Evolutionary conservation across 2,888 invertebrate species (phyloP), one percentile per base, ranked within the genome.

Genomic region (Agapetus fuscipes): DNA sequence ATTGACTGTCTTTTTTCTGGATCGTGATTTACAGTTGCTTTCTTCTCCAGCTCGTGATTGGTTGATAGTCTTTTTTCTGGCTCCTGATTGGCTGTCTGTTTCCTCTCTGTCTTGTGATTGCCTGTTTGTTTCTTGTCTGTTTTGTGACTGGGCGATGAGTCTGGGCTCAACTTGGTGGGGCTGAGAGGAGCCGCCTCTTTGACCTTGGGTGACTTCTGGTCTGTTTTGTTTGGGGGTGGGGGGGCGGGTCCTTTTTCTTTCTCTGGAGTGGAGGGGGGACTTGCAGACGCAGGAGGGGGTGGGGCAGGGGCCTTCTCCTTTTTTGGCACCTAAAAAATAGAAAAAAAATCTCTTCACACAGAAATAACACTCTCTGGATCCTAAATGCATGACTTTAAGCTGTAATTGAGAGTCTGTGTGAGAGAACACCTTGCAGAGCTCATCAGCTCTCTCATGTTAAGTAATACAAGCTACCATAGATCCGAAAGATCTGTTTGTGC

Each of bases 281-380:
- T 39, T 64, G 67, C 9, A 10, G 39, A 52, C 13, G 57, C 52
- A 15, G 77, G 76, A 16, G 86, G 85, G 39, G 76, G 76, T 9
- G 84, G 87, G 30, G 84, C 87, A 42, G 84, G 85, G 43, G 87
- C 87, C 60, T 88, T 87, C 54, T 86, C 85, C 58, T 82, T 83
- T 62, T 83, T 85, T 45, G 80, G 76, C 55, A 76, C 72, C 80
- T 81, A 54, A 13, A 54, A 50, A 44, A 38, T 16, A 41, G 7
- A 30, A 14, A 30, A 25, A 30, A 7, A 28, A 12, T 24, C 4
- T 6, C 20, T 20, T n/a, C n/a, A n/a, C 10, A 30, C 4, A 11
- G 3, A 3, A 35, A 14, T 28, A 5, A 36, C n/a, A 17, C 15
- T 5, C 10, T 25, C 17, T 11, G n/a, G 15, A 30, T 14, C 12